These are phyloP conservation scores for Temnothorax longispinosus DNA, from an alignment of 1,140 invertebrate species.

Conservation along the genomic window DNA sequence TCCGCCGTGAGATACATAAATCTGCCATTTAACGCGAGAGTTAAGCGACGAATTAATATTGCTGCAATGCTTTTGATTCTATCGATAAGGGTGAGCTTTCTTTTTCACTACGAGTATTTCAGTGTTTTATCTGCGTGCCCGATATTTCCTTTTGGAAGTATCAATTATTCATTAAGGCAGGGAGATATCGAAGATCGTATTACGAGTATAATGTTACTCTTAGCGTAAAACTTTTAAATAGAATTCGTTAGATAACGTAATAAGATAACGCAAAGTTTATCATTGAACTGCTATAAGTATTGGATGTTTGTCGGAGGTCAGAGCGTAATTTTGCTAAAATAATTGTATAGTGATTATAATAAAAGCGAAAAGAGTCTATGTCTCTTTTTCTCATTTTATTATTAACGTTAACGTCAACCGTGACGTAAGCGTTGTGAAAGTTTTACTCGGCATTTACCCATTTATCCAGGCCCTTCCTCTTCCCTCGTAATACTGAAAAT, in stretches of 20 bases:
- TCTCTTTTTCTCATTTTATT: slow-evolving; percentile 7
- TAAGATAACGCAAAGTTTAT: not conserved
- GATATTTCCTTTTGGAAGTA: not conserved
- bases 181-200: not conserved
- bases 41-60: slow-evolving; percentile 24
- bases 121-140: not conserved
- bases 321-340: not conserved
- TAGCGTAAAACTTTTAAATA: slow-evolving; percentile 4
- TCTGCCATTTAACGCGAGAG: slow-evolving; percentile 35
- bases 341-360: slow-evolving; percentile 7
- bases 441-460: slow-evolving; percentile 1
- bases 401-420: slow-evolving; percentile 26
- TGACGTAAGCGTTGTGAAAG: slow-evolving; percentile 7
- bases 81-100: not conserved
- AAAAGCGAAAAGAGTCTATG: not conserved
- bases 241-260: not conserved
- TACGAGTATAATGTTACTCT: slow-evolving; percentile 3
- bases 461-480: not conserved
- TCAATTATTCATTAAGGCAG: slow-evolving; percentile 32
- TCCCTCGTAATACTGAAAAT: slow-evolving; percentile 27
- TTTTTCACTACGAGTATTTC: not conserved
- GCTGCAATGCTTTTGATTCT: not conserved
- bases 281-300: not conserved
- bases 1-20: slow-evolving; percentile 41
- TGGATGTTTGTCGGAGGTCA: not conserved